Percentiles rank a stretch among this genome's conserved stretches.
Evolutionary conservation across 2,797 vertebrate genomes (phyloP).

Genomic region (Acestrorhynchus altus): DNA sequence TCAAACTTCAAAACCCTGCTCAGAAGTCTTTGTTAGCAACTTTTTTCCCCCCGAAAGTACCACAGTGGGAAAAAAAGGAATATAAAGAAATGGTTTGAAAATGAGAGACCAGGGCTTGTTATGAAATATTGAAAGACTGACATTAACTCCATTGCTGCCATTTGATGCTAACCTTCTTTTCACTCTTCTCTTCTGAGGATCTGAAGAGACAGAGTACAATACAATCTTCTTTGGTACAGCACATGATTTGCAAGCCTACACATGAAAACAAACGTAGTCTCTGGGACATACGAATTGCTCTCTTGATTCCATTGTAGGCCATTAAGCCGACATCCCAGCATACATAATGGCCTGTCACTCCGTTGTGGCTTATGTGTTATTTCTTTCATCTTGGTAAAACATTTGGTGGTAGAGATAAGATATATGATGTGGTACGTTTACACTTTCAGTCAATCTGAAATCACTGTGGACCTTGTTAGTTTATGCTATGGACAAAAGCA

Average conservation of each 20-base stretch:
- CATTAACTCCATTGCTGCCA: slow-evolving; percentile 46
- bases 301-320: background rate
- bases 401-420: background rate
- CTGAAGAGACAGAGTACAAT: slow-evolving; percentile 18
- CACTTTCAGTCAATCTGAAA: background rate
- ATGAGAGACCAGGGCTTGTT: slow-evolving; percentile 53
- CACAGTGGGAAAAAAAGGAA: slow-evolving; percentile 44
- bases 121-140: slow-evolving; percentile 61
- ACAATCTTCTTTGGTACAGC: slow-evolving; percentile 24
- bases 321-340: slow-evolving; percentile 28
- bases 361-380: background rate
- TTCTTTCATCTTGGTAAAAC: background rate
- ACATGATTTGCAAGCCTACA: slow-evolving; percentile 1
- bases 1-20: slow-evolving; percentile 57
- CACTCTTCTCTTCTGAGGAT: slow-evolving; percentile 43
- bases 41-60: slow-evolving; percentile 61
- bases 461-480: too few species aligned
- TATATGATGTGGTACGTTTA: background rate
- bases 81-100: slow-evolving; percentile 57
- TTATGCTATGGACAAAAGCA: too few species aligned
- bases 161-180: slow-evolving; percentile 45
- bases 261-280: slow-evolving; percentile 24
- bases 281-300: background rate
- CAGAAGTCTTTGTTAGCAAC: slow-evolving; percentile 67
- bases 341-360: background rate